phyloP scores from a whole-genome alignment of 1,140 invertebrate genomes.

The Drosophila neocordata region DNA sequence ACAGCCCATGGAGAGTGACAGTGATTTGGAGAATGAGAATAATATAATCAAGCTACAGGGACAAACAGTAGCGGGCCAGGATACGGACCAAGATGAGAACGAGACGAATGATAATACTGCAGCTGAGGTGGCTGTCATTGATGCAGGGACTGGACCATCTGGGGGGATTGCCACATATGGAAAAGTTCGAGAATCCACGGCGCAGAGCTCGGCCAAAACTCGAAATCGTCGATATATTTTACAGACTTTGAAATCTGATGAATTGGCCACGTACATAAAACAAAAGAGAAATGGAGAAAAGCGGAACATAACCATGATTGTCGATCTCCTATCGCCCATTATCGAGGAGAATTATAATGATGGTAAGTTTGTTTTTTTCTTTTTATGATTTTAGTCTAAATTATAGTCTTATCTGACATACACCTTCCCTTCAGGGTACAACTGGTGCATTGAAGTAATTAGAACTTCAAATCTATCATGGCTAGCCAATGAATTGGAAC shows the following conservation, averaged over 20 bases:
- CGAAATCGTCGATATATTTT: slow-evolving; percentile 83
- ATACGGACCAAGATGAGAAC: slow-evolving; percentile 32
- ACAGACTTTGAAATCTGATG: slow-evolving; percentile 91
- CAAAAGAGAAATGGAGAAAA: slow-evolving; percentile 91
- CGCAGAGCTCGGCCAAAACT: slow-evolving; percentile 37
- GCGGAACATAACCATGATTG: slow-evolving; percentile 92
- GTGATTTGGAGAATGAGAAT: slow-evolving; percentile 88
- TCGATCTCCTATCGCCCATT: slow-evolving; percentile 95
- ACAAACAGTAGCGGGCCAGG: slow-evolving; percentile 39
- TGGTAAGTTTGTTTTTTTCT: slow-evolving; percentile 83
- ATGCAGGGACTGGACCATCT: slow-evolving; percentile 37
- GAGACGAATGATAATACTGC: slow-evolving; percentile 28
- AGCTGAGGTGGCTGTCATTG: slow-evolving; percentile 59
- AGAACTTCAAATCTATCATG: slow-evolving; percentile 90
- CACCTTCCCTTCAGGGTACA: no score
- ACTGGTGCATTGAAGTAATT: slow-evolving; percentile 91
- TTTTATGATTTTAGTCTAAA: neutral
- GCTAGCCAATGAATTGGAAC: slow-evolving; percentile 94
- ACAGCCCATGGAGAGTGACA: slow-evolving; percentile 91
- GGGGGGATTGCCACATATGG: slow-evolving; percentile 28
- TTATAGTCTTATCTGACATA: no score
- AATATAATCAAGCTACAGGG: slow-evolving; percentile 73
- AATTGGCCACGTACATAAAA: slow-evolving; percentile 90
- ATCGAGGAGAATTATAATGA: slow-evolving; percentile 91
- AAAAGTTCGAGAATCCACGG: slow-evolving; percentile 29